Evolutionary conservation across 2,797 vertebrate species (phyloP).

Genomic region (Cossypha dichroa): DNA sequence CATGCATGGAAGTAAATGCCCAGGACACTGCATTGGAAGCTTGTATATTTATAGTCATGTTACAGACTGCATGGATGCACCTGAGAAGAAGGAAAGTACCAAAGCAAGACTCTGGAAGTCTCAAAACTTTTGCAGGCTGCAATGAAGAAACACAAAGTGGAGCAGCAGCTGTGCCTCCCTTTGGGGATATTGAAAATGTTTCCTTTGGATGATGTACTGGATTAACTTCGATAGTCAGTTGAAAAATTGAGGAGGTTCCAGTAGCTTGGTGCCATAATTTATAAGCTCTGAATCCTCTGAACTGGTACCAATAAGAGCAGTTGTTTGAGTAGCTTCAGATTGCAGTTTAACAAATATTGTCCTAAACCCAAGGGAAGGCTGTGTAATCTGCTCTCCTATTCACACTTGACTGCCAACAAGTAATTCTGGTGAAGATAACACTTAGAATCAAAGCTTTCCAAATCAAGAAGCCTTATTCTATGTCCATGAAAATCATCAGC

Average conservation of each 20-base stretch:
- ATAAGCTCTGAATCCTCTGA: neutral
- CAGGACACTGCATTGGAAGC: neutral
- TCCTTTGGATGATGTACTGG: neutral
- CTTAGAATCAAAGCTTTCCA: neutral
- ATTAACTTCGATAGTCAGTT: neutral
- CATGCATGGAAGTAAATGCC: neutral
- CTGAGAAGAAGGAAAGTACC: neutral
- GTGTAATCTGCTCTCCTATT: neutral
- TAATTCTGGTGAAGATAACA: neutral
- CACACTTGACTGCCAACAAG: neutral
- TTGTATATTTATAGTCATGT: neutral
- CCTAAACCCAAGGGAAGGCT: neutral
- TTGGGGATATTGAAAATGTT: neutral
- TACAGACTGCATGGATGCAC: neutral
- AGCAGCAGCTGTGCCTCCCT: neutral
- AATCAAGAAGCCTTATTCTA: neutral
- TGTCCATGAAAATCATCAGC: neutral
- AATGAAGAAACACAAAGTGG: neutral
- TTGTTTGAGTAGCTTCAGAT: neutral
- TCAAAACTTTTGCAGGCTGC: neutral
- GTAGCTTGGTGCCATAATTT: neutral
- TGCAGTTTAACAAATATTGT: neutral
- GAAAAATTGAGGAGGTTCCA: neutral
- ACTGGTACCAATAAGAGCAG: neutral
- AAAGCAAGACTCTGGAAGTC: neutral